phyloP scores from a whole-genome alignment of 2,888 invertebrate species.

The Plemyria rubiginata region DNA sequence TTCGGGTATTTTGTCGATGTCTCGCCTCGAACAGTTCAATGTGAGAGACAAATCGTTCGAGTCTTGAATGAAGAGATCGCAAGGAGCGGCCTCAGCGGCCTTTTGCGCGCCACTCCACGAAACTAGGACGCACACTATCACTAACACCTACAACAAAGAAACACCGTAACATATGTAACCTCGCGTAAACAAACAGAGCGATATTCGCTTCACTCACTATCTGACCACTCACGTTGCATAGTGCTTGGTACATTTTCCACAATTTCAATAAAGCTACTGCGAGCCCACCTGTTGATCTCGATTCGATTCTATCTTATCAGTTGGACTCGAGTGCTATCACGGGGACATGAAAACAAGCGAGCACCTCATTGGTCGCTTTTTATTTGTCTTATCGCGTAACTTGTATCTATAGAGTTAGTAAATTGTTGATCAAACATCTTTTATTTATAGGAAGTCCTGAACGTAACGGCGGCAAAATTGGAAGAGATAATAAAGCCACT shows the following conservation, averaged over 20 bases:
- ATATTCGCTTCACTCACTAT: conserved; percentile 44
- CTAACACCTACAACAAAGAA: conserved; percentile 81
- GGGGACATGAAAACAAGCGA: conserved; percentile 62
- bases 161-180: conserved; percentile 64
- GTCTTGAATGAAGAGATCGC: conserved; percentile 68
- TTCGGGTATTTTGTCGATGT: conserved; percentile 61
- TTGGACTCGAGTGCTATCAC: conserved; percentile 69
- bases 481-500: conserved; percentile 84
- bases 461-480: conserved; percentile 84
- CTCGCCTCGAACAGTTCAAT: conserved; percentile 74
- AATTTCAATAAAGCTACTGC: conserved; percentile 69
- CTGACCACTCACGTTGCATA: conserved; percentile 67
- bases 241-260: conserved; percentile 70
- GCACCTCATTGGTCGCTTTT: conserved; percentile 73
- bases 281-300: conserved; percentile 65
- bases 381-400: conserved; percentile 69
- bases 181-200: conserved; percentile 47
- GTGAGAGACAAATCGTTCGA: conserved; percentile 57
- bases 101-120: conserved; percentile 57
- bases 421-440: conserved; percentile 60
- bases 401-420: conserved; percentile 52
- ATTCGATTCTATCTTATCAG: conserved; percentile 76
- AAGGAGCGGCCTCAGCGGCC: conserved; percentile 54
- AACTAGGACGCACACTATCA: conserved; percentile 72
- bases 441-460: conserved; percentile 85